Percentiles rank a stretch among this genome's conserved stretches.
These are phyloP conservation scores for Sigmodon hispidus DNA, from an alignment of 2,113 vertebrate species.

Conservation along the genomic window DNA sequence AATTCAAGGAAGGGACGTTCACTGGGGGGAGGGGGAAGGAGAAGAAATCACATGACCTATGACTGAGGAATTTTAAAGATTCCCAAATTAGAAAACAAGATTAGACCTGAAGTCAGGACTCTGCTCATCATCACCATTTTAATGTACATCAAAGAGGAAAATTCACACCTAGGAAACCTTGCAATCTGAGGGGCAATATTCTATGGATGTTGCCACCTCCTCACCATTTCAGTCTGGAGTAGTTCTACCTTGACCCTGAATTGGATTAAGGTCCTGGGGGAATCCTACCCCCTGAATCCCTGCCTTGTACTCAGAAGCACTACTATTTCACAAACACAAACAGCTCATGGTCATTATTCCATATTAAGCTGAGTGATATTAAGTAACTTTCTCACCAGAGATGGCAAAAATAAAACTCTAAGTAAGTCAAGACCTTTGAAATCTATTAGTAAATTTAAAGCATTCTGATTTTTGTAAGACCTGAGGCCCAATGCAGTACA, in stretches of 20 bases:
- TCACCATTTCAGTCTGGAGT: not conserved
- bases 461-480: not conserved
- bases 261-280: not conserved
- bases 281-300: not conserved
- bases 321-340: not conserved
- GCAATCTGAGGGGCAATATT: not conserved
- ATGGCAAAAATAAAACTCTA: constrained; percentile 17
- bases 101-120: constrained; percentile 21
- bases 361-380: not conserved
- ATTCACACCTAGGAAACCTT: not conserved
- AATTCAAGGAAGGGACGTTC: not conserved
- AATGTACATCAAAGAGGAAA: not conserved
- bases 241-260: not conserved
- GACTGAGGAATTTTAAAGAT: constrained; percentile 7
- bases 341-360: not conserved
- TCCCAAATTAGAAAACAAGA: constrained; percentile 21
- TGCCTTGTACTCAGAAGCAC: not conserved
- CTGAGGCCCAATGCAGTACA: not conserved
- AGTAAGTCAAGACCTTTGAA: constrained; percentile 14
- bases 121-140: not conserved
- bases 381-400: not conserved
- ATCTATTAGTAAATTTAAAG: constrained; percentile 26
- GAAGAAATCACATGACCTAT: not conserved
- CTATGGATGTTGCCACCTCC: not conserved
- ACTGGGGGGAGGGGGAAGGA: not conserved